These are phyloP conservation scores for Calephelis perditalis DNA, from an alignment of 2,888 invertebrate species.

Conservation along the genomic window DNA sequence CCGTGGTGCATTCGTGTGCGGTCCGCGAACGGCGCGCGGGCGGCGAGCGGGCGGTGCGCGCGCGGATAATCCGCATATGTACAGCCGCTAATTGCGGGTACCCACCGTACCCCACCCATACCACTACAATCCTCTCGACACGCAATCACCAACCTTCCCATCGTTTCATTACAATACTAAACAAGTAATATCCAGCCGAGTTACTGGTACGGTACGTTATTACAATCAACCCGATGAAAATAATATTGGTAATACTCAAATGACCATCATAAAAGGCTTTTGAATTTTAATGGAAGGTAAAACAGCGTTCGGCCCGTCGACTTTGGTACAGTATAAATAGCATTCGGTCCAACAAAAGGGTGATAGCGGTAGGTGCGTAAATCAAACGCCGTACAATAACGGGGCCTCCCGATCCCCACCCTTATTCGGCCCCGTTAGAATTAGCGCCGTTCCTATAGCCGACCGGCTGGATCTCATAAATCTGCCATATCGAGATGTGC, in stretches of 20 bases:
- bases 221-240: constrained; percentile 15
- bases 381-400: constrained; percentile 77
- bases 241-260: constrained; percentile 17
- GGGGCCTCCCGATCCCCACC: constrained; percentile 45
- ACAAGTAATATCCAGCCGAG: constrained; percentile 18
- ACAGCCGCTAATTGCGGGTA: constrained; percentile 72
- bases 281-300: constrained; percentile 15
- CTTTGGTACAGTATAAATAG: constrained; percentile 67
- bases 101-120: constrained; percentile 35
- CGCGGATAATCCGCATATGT: constrained; percentile 69
- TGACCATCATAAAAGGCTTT: constrained; percentile 18
- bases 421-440: constrained; percentile 41
- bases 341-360: constrained; percentile 74
- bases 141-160: constrained; percentile 33
- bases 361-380: constrained; percentile 76
- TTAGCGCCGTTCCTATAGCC: constrained; percentile 54
- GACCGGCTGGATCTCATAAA: constrained; percentile 64
- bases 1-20: constrained; percentile 66
- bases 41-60: constrained; percentile 39
- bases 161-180: constrained; percentile 22
- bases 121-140: constrained; percentile 26
- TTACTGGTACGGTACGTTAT: constrained; percentile 2
- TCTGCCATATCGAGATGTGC: constrained; percentile 70
- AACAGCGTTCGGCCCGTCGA: constrained; percentile 40
- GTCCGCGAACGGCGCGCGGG: constrained; percentile 37